A percentile compares a stretch with the other conserved stretches of the same genome.
Conservation (phyloP, 2,113 vertebrate genomes). For the Megaceryle torquata region DNA sequence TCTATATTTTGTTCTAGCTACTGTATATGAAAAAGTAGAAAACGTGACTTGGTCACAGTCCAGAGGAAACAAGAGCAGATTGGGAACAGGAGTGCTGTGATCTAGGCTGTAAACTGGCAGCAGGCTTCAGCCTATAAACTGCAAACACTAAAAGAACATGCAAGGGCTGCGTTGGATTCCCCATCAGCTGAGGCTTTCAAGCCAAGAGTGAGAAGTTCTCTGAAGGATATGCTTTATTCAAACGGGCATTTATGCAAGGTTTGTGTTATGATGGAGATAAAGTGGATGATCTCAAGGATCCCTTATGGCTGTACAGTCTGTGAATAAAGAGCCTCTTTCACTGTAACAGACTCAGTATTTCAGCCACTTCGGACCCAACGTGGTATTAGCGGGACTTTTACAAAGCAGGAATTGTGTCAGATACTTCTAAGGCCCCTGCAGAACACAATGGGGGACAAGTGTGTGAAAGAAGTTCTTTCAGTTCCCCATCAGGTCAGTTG, state of each 20-base stretch:
- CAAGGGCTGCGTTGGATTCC: not conserved
- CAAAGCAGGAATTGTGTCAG: conserved; percentile 63
- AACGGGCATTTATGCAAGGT: conserved; percentile 11
- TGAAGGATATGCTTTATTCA: not conserved
- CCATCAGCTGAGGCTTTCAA: not conserved
- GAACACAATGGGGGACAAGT: conserved; percentile 27
- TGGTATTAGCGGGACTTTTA: not conserved
- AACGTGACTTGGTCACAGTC: not conserved
- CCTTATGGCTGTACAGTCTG: conserved; percentile 6
- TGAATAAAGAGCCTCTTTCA: conserved; percentile 52
- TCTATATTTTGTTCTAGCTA: not conserved
- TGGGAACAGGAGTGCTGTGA: not conserved
- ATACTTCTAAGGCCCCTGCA: conserved; percentile 2
- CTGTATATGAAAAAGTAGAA: not conserved
- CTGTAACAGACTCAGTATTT: conserved; percentile 9
- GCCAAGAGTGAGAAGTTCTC: not conserved
- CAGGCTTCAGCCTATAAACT: not conserved
- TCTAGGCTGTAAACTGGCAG: not conserved
- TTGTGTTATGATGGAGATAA: conserved; percentile 28
- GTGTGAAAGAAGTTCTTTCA: conserved; percentile 59
- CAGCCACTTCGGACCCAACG: not conserved
- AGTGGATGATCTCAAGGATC: conserved; percentile 39
- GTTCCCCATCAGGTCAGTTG: conserved; percentile 33
- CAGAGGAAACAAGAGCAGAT: not conserved
- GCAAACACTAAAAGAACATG: not conserved